Conservation (phyloP, 2,797 vertebrate genomes). For the Hippocampus kuda region DNA sequence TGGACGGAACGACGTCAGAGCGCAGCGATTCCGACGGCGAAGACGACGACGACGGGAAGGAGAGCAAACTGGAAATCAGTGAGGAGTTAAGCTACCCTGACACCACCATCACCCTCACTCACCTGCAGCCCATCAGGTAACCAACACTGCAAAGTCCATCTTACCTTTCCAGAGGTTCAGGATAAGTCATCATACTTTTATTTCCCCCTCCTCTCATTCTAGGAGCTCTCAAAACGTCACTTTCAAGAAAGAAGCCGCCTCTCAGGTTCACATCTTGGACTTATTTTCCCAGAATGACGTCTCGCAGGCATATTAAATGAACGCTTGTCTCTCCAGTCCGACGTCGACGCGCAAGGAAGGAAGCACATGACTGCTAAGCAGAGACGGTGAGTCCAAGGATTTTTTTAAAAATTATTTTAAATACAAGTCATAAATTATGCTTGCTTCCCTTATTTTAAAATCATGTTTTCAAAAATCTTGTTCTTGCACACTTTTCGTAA, state of each 20-base stretch:
- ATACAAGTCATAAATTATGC: too few species aligned
- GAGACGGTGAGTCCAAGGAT: slow-evolving; percentile 71
- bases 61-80: slow-evolving; percentile 33
- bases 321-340: slow-evolving; percentile 54
- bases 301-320: not conserved
- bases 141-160: not conserved
- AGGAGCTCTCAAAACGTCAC: slow-evolving; percentile 56
- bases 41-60: slow-evolving; percentile 15
- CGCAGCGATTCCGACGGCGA: slow-evolving; percentile 11
- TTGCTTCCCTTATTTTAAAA: too few species aligned
- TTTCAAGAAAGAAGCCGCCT: slow-evolving; percentile 62
- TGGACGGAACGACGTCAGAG: not conserved
- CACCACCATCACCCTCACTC: slow-evolving; percentile 84
- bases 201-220: slow-evolving; percentile 2
- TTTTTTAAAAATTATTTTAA: too few species aligned
- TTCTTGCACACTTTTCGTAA: too few species aligned
- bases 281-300: not conserved
- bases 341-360: slow-evolving; percentile 65
- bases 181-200: not conserved
- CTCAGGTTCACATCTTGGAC: slow-evolving; percentile 43
- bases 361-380: slow-evolving; percentile 90
- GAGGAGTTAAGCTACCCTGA: slow-evolving; percentile 79
- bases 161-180: not conserved
- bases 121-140: slow-evolving; percentile 83
- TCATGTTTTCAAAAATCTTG: too few species aligned